A percentile compares a stretch with the other conserved stretches of the same genome.
These are phyloP conservation scores for Musca domestica DNA, from an alignment of 1,140 invertebrate species.

Conservation along the genomic window DNA sequence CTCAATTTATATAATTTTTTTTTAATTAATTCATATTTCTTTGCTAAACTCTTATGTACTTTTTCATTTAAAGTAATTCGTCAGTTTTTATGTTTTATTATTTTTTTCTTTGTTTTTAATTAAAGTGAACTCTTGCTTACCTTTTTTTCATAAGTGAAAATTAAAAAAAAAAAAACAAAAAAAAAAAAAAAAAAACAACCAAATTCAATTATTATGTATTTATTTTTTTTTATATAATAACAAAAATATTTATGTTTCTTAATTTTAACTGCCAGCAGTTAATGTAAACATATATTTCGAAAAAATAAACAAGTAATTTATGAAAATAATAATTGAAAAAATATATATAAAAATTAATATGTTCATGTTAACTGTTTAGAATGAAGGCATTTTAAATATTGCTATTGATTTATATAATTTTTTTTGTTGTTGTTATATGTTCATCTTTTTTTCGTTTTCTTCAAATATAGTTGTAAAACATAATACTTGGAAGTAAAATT, in stretches of 20 bases:
- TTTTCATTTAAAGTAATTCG: conserved; percentile 22
- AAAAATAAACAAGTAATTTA: too few relatives aligned
- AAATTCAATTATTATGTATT: too few relatives aligned
- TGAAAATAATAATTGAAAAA: too few relatives aligned
- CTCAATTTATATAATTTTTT: neutral
- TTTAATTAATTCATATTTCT: too few relatives aligned
- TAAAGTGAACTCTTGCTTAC: neutral
- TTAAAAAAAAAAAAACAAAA: conserved; percentile 1
- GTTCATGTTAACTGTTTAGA: conserved; percentile 20
- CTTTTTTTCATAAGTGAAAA: neutral
- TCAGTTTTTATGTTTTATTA: neutral
- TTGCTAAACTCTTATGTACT: conserved; percentile 21
- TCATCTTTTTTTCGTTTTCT: neutral
- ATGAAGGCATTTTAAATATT: conserved; percentile 23
- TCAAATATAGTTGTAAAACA: neutral
- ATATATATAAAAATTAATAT: neutral
- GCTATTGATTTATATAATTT: conserved; percentile 18
- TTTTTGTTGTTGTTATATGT: conserved; percentile 17
- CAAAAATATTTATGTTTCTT: neutral
- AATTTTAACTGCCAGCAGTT: conserved; percentile 18
- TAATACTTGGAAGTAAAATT: too few relatives aligned
- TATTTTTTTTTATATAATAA: neutral
- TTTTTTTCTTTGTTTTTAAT: neutral
- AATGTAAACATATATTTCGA: neutral
- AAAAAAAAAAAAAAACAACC: neutral